A percentile compares a stretch with the other conserved stretches of the same genome.
Conservation (phyloP, 2,888 invertebrate genomes). For the Venustoraphidia nigricollis region DNA sequence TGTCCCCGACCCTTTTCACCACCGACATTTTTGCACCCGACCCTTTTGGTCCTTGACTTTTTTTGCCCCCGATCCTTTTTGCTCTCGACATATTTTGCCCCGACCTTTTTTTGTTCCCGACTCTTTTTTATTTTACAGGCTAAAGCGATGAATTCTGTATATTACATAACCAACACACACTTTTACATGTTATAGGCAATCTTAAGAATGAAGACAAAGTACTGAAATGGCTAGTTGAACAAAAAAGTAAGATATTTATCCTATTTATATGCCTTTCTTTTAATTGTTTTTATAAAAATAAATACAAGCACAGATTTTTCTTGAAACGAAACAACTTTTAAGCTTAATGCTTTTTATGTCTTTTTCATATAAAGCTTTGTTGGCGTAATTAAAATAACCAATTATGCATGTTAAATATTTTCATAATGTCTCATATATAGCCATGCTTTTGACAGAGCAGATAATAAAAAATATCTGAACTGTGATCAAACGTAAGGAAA, state of each 20-base stretch:
- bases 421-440: conserved; percentile 4
- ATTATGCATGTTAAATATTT: not conserved
- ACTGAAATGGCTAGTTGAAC: conserved; percentile 89
- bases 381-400: too few species aligned
- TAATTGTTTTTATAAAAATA: conserved; percentile 12
- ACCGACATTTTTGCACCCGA: too few species aligned
- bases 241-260: conserved; percentile 82
- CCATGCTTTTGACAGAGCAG: conserved; percentile 8
- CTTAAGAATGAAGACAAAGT: conserved; percentile 89
- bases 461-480: conserved; percentile 3
- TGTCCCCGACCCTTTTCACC: too few species aligned
- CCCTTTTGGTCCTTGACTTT: too few species aligned
- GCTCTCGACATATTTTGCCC: too few species aligned
- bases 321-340: not conserved
- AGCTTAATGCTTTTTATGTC: conserved; percentile 4
- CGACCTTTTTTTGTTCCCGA: too few species aligned
- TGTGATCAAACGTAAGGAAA: too few species aligned
- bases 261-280: conserved; percentile 16
- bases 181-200: conserved; percentile 58
- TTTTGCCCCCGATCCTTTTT: too few species aligned
- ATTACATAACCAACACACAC: not conserved
- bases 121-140: too few species aligned
- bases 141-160: too few species aligned
- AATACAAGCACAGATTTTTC: conserved; percentile 13
- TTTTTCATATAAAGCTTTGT: conserved; percentile 2